phyloP scores from a whole-genome alignment of 2,888 invertebrate species.

The Thereva nobilitata region DNA sequence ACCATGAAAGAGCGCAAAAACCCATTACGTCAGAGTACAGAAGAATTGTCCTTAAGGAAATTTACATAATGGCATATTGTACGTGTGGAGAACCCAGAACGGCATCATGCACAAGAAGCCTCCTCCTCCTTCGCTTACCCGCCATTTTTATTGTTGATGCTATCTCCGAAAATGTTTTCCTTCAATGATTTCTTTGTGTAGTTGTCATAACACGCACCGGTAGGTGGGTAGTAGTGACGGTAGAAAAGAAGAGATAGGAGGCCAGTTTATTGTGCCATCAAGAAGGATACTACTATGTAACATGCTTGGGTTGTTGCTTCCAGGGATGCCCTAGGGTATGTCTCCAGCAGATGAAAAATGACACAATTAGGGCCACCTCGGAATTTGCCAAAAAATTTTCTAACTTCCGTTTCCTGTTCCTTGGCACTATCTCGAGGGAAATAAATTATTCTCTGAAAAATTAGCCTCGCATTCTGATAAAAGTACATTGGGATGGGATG shows the following conservation, averaged over 20 bases:
- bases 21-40: slow-evolving; percentile 22
- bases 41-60: slow-evolving; percentile 35
- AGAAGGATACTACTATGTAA: background rate
- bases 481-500: no score
- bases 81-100: slow-evolving; percentile 9
- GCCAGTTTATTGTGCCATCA: no score
- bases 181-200: slow-evolving; percentile 34
- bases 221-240: no score
- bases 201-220: slow-evolving; percentile 19
- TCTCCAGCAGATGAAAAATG: slow-evolving; percentile 34
- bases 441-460: slow-evolving; percentile 36
- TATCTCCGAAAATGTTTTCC: slow-evolving; percentile 34
- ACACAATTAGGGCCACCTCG: slow-evolving; percentile 31
- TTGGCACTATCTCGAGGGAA: slow-evolving; percentile 21
- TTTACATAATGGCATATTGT: slow-evolving; percentile 33
- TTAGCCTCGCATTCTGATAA: slow-evolving; percentile 2
- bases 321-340: slow-evolving; percentile 7
- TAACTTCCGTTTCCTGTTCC: slow-evolving; percentile 26
- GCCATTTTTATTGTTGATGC: slow-evolving; percentile 31
- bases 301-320: slow-evolving; percentile 10
- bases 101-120: slow-evolving; percentile 15
- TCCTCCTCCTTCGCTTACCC: slow-evolving; percentile 15
- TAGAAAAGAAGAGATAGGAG: no score
- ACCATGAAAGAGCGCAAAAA: background rate
- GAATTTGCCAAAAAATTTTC: slow-evolving; percentile 21